phyloP scores from a whole-genome alignment of 1,140 invertebrate species.

The Apis cerana region DNA sequence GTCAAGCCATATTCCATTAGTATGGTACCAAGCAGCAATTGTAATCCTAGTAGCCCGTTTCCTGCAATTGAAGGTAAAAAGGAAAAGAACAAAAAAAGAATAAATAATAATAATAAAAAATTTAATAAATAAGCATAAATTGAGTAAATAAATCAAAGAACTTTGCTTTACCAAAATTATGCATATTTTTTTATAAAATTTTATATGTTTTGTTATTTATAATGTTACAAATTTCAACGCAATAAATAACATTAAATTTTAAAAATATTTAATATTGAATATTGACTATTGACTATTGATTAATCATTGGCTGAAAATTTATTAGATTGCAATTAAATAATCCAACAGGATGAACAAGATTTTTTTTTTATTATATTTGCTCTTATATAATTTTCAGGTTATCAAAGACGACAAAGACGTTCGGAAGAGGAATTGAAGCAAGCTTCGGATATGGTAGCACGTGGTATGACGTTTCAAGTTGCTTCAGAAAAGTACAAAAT shows the following conservation, averaged over 20 bases:
- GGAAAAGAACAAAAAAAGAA: neutral
- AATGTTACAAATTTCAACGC: neutral
- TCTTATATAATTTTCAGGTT: constrained; percentile 68
- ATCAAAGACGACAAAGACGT: constrained; percentile 83
- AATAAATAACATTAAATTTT: no score
- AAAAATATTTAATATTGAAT: no score
- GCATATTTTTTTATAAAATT: neutral
- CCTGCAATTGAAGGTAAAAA: constrained; percentile 79
- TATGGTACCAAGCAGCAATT: constrained; percentile 77
- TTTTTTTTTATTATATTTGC: neutral
- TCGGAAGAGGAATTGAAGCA: constrained; percentile 88
- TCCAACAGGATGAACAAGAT: neutral
- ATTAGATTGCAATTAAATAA: neutral
- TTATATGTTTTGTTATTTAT: no score
- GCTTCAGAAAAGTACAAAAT: constrained; percentile 92
- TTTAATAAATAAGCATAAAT: neutral
- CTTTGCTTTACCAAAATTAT: neutral
- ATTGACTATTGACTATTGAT: neutral
- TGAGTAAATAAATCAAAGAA: neutral
- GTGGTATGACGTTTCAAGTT: constrained; percentile 90
- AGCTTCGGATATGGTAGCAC: constrained; percentile 89
- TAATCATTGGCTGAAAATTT: neutral
- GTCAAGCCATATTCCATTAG: constrained; percentile 79
- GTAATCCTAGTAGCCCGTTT: constrained; percentile 77
- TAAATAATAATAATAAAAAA: neutral